A percentile compares a stretch with the other conserved stretches of the same genome.
phyloP scores from a whole-genome alignment of 2,113 vertebrate genomes.

The Chaetura pelagica region DNA sequence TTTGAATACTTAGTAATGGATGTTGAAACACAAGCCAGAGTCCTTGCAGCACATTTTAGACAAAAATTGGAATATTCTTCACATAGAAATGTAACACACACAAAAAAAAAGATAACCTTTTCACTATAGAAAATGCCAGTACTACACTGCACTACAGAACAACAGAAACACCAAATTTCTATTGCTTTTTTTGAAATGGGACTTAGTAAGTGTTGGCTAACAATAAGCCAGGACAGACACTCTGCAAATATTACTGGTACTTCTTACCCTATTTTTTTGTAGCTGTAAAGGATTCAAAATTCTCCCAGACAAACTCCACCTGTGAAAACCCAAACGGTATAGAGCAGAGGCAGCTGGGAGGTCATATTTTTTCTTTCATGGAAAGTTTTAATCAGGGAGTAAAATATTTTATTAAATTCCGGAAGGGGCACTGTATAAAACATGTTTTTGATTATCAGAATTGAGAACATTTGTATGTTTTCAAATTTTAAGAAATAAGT shows the following conservation, averaged over 20 bases:
- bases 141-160: background rate
- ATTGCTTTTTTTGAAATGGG: background rate
- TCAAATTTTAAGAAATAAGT: background rate
- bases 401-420: background rate
- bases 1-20: background rate
- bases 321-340: background rate
- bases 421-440: background rate
- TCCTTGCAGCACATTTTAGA: background rate
- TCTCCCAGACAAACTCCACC: conserved; percentile 5
- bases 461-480: background rate
- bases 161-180: conserved; percentile 3
- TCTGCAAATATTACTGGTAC: background rate
- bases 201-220: background rate
- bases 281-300: background rate
- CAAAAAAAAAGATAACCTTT: background rate
- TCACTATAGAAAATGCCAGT: conserved; percentile 10
- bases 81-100: background rate
- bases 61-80: conserved; percentile 5
- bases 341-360: background rate
- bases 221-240: background rate
- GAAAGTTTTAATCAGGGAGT: background rate
- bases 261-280: background rate
- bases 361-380: background rate
- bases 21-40: conserved; percentile 4
- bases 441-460: background rate